A percentile compares a stretch with the other conserved stretches of the same genome.
Conservation (phyloP, 2,113 vertebrate species). For the Platichthys stellatus region DNA sequence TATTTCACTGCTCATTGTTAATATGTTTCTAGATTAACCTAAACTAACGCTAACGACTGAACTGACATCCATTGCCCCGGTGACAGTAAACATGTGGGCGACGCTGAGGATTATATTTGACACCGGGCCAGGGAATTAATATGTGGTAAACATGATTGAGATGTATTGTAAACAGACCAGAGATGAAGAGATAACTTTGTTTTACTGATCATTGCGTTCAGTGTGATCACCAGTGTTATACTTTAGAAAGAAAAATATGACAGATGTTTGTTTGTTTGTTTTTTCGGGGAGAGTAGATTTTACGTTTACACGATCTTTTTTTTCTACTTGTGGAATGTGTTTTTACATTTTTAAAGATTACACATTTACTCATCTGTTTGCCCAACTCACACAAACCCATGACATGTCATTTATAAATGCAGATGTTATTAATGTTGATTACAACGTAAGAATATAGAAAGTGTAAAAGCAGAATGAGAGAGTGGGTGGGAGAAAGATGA, state of each 20-base stretch:
- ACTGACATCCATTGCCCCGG: neutral
- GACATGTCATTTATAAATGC: slow-evolving; percentile 24
- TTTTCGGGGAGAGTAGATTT: too few species aligned
- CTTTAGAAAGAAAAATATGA: neutral
- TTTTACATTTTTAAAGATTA: neutral
- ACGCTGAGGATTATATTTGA: neutral
- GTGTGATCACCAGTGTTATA: neutral
- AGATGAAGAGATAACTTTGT: neutral
- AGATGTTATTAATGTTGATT: slow-evolving; percentile 46
- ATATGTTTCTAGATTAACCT: neutral
- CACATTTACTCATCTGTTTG: slow-evolving; percentile 1
- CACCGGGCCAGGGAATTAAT: neutral
- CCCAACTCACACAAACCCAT: too few species aligned
- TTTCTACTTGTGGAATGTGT: neutral
- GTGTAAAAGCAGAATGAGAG: slow-evolving; percentile 23
- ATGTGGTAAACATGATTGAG: neutral
- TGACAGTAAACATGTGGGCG: neutral
- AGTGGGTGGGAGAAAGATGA: slow-evolving; percentile 37
- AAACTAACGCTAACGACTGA: neutral
- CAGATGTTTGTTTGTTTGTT: neutral
- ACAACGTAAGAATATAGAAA: slow-evolving; percentile 19
- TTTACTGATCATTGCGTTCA: neutral
- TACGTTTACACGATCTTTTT: neutral
- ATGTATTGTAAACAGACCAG: neutral
- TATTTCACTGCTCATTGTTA: neutral